Conservation (phyloP, 2,113 vertebrate species). For the Sturnira hondurensis region DNA sequence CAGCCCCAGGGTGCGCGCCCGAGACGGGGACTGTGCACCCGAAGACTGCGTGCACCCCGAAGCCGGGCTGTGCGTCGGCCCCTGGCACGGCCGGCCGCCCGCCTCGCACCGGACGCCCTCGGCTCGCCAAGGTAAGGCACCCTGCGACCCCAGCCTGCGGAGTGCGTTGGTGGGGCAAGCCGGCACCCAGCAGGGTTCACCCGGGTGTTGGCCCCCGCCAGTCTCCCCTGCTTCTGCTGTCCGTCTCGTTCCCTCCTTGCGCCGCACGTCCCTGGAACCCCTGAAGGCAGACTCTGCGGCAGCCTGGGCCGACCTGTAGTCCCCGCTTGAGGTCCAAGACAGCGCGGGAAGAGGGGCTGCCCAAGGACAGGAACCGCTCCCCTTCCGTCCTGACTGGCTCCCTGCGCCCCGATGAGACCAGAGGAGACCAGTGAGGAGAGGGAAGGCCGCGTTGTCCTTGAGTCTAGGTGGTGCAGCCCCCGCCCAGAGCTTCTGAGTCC, state of each 20-base stretch:
- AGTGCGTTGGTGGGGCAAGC: neutral
- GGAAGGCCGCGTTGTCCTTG: conserved; percentile 36
- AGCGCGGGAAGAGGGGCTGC: neutral
- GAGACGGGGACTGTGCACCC: neutral
- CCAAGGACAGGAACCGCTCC: neutral
- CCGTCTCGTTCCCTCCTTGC: neutral
- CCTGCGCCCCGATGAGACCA: neutral
- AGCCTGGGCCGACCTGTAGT: neutral
- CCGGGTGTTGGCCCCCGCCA: neutral
- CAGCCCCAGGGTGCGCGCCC: conserved; percentile 8
- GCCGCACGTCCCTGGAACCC: neutral
- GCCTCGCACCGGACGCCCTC: neutral
- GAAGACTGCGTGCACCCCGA: conserved; percentile 13
- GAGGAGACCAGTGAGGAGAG: neutral
- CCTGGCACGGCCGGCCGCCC: neutral
- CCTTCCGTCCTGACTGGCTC: neutral
- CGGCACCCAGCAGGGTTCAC: neutral
- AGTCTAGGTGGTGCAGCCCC: conserved; percentile 21
- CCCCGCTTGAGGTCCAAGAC: neutral
- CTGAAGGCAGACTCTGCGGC: conserved; percentile 13
- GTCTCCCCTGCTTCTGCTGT: neutral
- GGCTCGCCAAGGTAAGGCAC: conserved; percentile 49
- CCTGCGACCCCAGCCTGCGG: neutral
- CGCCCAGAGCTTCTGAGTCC: neutral
- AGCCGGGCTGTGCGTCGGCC: neutral